Conservation (phyloP, 2,888 invertebrate species). For the Orthonychiurus folsomi region DNA sequence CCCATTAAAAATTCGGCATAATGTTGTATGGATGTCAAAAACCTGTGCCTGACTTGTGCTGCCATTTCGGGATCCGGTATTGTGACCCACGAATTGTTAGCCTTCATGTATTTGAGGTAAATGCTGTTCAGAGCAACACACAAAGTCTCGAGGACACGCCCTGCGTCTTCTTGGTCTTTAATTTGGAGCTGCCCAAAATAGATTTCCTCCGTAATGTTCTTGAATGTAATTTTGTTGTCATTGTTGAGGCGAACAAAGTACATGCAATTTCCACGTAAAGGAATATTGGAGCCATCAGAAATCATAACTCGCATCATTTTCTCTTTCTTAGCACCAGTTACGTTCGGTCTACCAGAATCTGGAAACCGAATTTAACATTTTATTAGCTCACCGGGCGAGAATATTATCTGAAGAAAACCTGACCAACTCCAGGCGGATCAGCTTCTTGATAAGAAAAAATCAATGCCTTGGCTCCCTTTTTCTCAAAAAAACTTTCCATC, state of each 20-base stretch:
- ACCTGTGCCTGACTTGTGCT: constrained; percentile 48
- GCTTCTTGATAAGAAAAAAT: constrained; percentile 60
- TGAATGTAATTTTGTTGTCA: constrained; percentile 53
- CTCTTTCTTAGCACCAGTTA: constrained; percentile 28
- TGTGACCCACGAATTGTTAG: constrained; percentile 52
- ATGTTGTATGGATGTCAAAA: constrained; percentile 52
- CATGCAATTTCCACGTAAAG: constrained; percentile 57
- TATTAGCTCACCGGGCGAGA: not conserved
- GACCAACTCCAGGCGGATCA: constrained; percentile 58
- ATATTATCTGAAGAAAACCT: constrained; percentile 16
- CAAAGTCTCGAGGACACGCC: constrained; percentile 42
- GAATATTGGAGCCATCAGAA: constrained; percentile 53
- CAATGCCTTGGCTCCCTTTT: constrained; percentile 55
- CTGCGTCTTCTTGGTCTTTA: constrained; percentile 41
- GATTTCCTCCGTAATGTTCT: constrained; percentile 56
- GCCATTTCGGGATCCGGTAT: constrained; percentile 47
- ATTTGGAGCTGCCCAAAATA: constrained; percentile 44
- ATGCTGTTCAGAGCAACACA: constrained; percentile 43
- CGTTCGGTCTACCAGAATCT: constrained; percentile 54
- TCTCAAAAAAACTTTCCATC: constrained; percentile 55
- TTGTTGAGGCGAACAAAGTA: constrained; percentile 59
- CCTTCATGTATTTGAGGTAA: constrained; percentile 47
- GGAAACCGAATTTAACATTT: too few species aligned
- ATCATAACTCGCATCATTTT: constrained; percentile 46
- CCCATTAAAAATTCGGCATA: constrained; percentile 51